Percentiles rank a stretch among this genome's conserved stretches.
Evolutionary conservation across 2,888 invertebrate species (phyloP).

Genomic region (Limenitis camilla): DNA sequence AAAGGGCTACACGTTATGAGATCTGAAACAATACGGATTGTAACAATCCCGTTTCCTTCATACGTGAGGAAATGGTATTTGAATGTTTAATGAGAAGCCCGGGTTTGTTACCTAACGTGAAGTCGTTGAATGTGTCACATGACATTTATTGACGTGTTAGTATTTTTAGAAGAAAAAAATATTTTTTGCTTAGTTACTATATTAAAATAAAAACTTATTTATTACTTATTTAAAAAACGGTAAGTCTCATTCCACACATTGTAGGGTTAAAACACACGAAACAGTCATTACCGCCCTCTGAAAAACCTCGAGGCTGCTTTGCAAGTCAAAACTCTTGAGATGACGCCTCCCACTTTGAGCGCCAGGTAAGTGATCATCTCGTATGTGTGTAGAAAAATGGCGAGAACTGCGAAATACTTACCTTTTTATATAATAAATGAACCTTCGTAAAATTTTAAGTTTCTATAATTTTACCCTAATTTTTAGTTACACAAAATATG

Average conservation of each 20-base stretch:
- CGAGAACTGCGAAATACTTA: conserved; percentile 5
- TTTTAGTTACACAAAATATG: too few species aligned
- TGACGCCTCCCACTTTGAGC: conserved; percentile 30
- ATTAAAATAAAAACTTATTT: not conserved
- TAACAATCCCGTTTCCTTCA: conserved; percentile 69
- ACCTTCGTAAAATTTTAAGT: too few species aligned
- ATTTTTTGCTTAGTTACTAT: not conserved
- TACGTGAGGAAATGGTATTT: conserved; percentile 64
- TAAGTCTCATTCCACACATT: conserved; percentile 33
- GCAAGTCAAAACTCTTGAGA: conserved; percentile 68
- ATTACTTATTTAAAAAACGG: not conserved
- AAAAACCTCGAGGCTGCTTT: conserved; percentile 69
- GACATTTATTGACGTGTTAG: conserved; percentile 9
- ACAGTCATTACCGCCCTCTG: conserved; percentile 70
- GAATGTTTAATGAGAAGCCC: conserved; percentile 66
- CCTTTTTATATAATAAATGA: too few species aligned
- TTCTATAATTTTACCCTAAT: too few species aligned
- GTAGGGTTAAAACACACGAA: conserved; percentile 51
- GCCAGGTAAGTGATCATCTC: conserved; percentile 21
- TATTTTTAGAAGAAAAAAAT: not conserved
- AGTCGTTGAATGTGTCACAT: conserved; percentile 19
- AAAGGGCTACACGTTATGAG: conserved; percentile 72
- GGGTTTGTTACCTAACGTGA: conserved; percentile 44
- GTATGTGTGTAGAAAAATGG: conserved; percentile 28
- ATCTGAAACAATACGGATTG: conserved; percentile 69